Evolutionary conservation across 2,888 invertebrate genomes (phyloP), one percentile per base, ranked within the genome.

Genomic region (Alitta virens): DNA sequence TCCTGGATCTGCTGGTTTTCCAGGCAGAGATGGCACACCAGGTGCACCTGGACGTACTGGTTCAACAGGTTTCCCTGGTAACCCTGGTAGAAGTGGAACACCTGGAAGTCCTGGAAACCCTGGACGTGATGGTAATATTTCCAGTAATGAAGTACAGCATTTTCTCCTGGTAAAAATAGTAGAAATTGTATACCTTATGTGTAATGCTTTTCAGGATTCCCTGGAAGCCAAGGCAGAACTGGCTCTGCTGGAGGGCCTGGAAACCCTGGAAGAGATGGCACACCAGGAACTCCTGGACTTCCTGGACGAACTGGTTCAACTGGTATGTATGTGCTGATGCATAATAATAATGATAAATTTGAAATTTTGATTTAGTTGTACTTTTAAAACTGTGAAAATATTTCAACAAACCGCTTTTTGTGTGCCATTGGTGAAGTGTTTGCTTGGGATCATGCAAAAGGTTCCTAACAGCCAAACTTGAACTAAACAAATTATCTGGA

Each of bases 31-130:
- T 26, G 64, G 64, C 18, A 26, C 42, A 26, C 23, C 51, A 18
- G 55, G 57, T n/a, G 21, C 23, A 21, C 56, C 54, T 55, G 63
- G 61, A 55, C 24, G 51, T 2, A 51, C 56, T 12, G 61, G 61
- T 23, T 27, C 56, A n/a, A 56, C 54, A 14, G 61, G 61, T 3
- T 12, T 46, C 24, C 27, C 18, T 24, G 18, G 33, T 12, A 18
- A 24, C 56, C n/a, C n/a, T 12, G 61, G 61, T 14, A 40, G n/a
- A 7, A 38, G 38, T 51, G 59, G 59, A 59, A 18, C 38, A 5
- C 40, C 59, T 27, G 59, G 57, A 27, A 14, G 5, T 5, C 49
- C 49, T 49, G 49, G 49, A 49, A 49, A 7, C 5, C 49, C 49
- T 49, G 49, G 49, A 21, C 3, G 16, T 49, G 23, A 49, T 49